Base-by-base conservation (phyloP, 2,113 vertebrate species). In the Nyctibius bracteatus region DNA sequence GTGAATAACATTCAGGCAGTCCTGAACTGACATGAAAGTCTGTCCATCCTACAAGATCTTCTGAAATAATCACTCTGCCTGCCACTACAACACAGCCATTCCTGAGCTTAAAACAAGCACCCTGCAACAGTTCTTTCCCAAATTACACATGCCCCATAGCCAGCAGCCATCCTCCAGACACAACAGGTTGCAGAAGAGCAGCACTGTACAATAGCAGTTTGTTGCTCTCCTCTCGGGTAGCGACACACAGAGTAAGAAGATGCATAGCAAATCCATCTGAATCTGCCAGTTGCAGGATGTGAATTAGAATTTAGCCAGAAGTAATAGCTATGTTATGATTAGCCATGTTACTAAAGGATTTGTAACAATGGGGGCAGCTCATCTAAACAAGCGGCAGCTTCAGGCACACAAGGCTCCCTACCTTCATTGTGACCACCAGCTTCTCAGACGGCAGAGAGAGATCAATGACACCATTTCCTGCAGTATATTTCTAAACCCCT, bases 151-250 rank as follows among this genome's bases (percentile, higher is more conserved):
- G 27, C 28, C 58, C 55, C 28, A 13, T 2, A 43, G 25, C 25
- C 75, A 49, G 35, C 54, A 83, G 81, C 23, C 59, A 43, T 8
- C 19, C 66, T 37, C 37, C 66, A 21, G 61, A 33, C 46, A 47
- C 33, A 10, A 7, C 17, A n/a, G 49, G 24, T 19, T 19, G 37
- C 20, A 25, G 12, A 9, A 37, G 30, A 51, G 73, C 44, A n/a
- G n/a, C n/a, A n/a, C n/a, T n/a, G 35, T 6, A 11, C 31, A 11
- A 12, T 1, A 28, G 57, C 1, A 0, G 52, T 47, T 49, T 27
- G 20, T 9, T 25, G 16, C 8, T 27, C 59, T 31, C 66, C 59
- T 54, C 49, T 21, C 55, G 63, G 66, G 77, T n/a, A 33, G 51
- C 0, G 25, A 35, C 33, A 7, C 46, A 35, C 57, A 47, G 39